Evolutionary conservation across 2,888 invertebrate species (phyloP).

Genomic region (Liodrosophila aerea): DNA sequence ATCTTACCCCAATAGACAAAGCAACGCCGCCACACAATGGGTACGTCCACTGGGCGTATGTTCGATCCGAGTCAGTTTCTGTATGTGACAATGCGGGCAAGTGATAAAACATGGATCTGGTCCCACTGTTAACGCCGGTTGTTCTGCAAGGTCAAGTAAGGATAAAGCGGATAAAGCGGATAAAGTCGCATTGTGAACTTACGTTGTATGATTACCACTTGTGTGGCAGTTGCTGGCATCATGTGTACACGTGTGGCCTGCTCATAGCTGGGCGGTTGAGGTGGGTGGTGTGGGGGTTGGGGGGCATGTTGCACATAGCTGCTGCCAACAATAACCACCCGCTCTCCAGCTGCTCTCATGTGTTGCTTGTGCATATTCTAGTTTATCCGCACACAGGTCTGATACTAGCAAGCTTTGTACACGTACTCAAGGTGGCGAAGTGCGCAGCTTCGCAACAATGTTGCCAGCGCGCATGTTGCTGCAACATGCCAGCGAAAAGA

Average conservation of each 20-base stretch:
- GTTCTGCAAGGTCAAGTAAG: slow-evolving; percentile 53
- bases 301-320: slow-evolving; percentile 3
- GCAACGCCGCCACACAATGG: slow-evolving; percentile 78
- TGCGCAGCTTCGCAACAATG: slow-evolving; percentile 19
- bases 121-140: slow-evolving; percentile 66
- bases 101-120: slow-evolving; percentile 73
- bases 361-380: slow-evolving; percentile 22
- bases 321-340: too few relatives aligned
- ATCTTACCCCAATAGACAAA: slow-evolving; percentile 80
- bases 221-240: slow-evolving; percentile 35
- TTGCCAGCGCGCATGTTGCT: slow-evolving; percentile 14
- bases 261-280: slow-evolving; percentile 72
- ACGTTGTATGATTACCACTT: slow-evolving; percentile 80
- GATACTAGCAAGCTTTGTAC: slow-evolving; percentile 18
- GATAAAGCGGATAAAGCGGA: too few relatives aligned
- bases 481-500: slow-evolving; percentile 7
- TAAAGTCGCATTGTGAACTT: slow-evolving; percentile 43
- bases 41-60: slow-evolving; percentile 78
- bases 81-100: slow-evolving; percentile 79
- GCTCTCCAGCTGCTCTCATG: slow-evolving; percentile 1
- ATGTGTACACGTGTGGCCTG: slow-evolving; percentile 65
- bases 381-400: slow-evolving; percentile 32
- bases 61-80: slow-evolving; percentile 77
- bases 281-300: slow-evolving; percentile 15
- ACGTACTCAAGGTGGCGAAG: slow-evolving; percentile 17